Evolutionary conservation across 1,140 invertebrate species (phyloP), one percentile per base, ranked within the genome.

Genomic region (Sinella curviseta): DNA sequence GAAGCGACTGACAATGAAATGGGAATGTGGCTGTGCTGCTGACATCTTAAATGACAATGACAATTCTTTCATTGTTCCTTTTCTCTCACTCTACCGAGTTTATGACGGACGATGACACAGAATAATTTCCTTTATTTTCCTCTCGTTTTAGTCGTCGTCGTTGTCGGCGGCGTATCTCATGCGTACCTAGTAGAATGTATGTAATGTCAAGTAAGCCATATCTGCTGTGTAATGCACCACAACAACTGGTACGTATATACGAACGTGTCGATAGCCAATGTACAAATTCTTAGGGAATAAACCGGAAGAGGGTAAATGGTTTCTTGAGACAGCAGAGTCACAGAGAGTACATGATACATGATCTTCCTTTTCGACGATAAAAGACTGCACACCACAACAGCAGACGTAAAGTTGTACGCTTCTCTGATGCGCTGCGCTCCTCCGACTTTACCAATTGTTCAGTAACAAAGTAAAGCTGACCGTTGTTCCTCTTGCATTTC

Each of bases 231-330:
- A n/a, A n/a, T n/a, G n/a, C n/a, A n/a, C 39, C 39, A 8, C 39
- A 48, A 48, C 39, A 48, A 48, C 39, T 48, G 8, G 39, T 48
- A 20, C 39, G n/a, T n/a, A n/a, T n/a, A n/a, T n/a, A n/a, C 20
- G 39, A 12, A 20, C 39, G 8, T 12, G 39, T 48, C 39, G 8
- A 8, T 20, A 8, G 8, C 39, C 20, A 20, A 48, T 48, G 39
- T 48, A 48, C 39, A 48, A 8, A 48, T 26, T 60, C 24, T 60
- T n/a, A 16, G 24, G 8, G 8, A 60, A 60, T 14, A 70, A 70
- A 70, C 65, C 65, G 65, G 65, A 70, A 70, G 65, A 70, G n/a
- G 31, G 3, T 70, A 70, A 70, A 33, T 33, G 30, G 31, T 33
- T 24, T 70, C 65, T 70, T 14, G 2, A 33, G 26, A 70, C 26